Evolutionary conservation across 1,140 invertebrate genomes (phyloP).

Genomic region (Oppia nitens): DNA sequence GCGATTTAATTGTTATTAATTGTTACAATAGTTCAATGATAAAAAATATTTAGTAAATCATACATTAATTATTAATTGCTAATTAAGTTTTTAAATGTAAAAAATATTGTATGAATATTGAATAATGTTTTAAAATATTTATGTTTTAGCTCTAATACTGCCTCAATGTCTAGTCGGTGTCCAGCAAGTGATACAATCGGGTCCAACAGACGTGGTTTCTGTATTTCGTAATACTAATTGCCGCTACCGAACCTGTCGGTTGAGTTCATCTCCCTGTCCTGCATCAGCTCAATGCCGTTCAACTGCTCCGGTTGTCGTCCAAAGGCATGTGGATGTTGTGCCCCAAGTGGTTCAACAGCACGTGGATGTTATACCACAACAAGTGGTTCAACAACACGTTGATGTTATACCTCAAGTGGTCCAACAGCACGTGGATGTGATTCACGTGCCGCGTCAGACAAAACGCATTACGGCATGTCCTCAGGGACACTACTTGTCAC

Average conservation of each 20-base stretch:
- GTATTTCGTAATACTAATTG: background rate
- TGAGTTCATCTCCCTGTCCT: too few relatives aligned
- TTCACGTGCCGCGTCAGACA: background rate
- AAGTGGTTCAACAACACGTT: background rate
- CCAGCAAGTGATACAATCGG: background rate
- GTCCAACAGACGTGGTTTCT: background rate
- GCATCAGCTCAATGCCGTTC: background rate
- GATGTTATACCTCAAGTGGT: background rate
- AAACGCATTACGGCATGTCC: slow-evolving; percentile 7
- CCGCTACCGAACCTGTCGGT: too few relatives aligned
- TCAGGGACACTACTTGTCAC: slow-evolving; percentile 8
- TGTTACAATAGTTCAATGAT: too few relatives aligned
- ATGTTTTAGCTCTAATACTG: background rate
- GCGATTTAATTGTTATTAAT: too few relatives aligned
- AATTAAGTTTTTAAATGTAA: too few relatives aligned
- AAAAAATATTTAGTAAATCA: too few relatives aligned
- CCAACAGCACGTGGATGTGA: background rate
- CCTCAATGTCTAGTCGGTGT: background rate
- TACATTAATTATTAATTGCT: too few relatives aligned
- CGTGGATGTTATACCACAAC: background rate
- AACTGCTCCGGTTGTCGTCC: too few relatives aligned
- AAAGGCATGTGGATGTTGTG: background rate
- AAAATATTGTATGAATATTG: too few relatives aligned
- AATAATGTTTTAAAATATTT: background rate
- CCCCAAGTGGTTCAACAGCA: background rate